These are phyloP conservation scores for Sinosuthora webbiana DNA, from an alignment of 2,113 vertebrate species.

Conservation along the genomic window DNA sequence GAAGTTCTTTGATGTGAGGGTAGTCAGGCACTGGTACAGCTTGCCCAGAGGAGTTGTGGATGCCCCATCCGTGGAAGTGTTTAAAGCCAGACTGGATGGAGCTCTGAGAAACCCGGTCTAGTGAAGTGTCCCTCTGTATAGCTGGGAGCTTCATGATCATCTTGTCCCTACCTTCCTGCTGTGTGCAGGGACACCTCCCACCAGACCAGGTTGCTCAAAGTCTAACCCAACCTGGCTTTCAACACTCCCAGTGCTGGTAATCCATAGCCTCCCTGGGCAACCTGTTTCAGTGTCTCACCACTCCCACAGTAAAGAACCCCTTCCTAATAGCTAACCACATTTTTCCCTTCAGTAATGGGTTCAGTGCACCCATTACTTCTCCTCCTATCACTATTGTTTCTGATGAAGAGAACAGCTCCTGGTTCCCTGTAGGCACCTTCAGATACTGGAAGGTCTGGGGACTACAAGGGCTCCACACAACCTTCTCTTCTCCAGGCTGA, in stretches of 20 bases:
- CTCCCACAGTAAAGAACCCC: not conserved
- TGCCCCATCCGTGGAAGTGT: accelerated
- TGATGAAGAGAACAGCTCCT: not conserved
- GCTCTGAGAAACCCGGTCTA: not conserved
- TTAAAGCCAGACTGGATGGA: not conserved
- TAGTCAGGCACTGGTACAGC: not conserved
- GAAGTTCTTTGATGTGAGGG: not conserved
- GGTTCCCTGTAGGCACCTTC: not conserved
- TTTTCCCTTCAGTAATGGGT: not conserved
- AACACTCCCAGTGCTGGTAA: not conserved
- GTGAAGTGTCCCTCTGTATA: too few species aligned
- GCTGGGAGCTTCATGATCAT: not conserved
- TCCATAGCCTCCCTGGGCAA: not conserved
- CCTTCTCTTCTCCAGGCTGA: not conserved
- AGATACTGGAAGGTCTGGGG: not conserved
- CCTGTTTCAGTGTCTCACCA: not conserved
- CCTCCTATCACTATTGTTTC: not conserved
- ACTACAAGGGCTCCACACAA: not conserved
- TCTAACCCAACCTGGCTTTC: not conserved
- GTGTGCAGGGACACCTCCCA: too few species aligned
- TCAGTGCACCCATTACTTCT: not conserved
- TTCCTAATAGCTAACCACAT: not conserved
- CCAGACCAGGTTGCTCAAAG: not conserved
- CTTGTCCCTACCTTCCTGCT: not conserved
- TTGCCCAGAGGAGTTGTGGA: not conserved